Evolutionary conservation across 2,113 vertebrate genomes (phyloP).

Genomic region (Himantopus leucocephalus): DNA sequence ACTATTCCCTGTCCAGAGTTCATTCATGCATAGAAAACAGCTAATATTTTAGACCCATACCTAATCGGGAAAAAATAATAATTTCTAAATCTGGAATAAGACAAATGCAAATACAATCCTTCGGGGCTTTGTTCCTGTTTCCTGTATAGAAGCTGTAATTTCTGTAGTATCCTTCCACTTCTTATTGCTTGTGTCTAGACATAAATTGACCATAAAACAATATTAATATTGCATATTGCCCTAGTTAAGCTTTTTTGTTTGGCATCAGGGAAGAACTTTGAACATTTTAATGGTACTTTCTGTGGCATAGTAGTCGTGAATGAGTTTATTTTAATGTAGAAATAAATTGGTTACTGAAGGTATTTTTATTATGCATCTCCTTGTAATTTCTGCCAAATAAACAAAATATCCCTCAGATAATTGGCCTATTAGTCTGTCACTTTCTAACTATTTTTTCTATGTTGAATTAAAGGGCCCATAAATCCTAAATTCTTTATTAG

Average conservation of each 20-base stretch:
- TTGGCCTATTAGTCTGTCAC: slow-evolving; percentile 21
- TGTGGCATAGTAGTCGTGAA: slow-evolving; percentile 32
- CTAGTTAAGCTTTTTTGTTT: slow-evolving; percentile 47
- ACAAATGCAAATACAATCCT: not conserved
- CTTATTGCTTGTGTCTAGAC: slow-evolving; percentile 41
- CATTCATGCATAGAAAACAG: slow-evolving; percentile 10
- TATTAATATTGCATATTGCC: slow-evolving; percentile 51
- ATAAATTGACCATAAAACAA: slow-evolving; percentile 40
- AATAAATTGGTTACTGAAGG: slow-evolving; percentile 28
- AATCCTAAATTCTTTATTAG: slow-evolving; percentile 54
- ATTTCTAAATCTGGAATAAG: slow-evolving; percentile 40
- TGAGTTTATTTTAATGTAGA: slow-evolving; percentile 38
- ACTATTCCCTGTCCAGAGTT: not conserved
- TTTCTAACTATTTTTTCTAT: slow-evolving; percentile 16
- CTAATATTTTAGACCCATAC: slow-evolving; percentile 8
- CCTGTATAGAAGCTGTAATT: slow-evolving; percentile 21
- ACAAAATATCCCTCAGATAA: slow-evolving; percentile 48
- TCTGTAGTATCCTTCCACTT: slow-evolving; percentile 5
- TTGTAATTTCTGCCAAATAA: slow-evolving; percentile 53
- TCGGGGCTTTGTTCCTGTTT: slow-evolving; percentile 39
- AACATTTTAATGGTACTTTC: slow-evolving; percentile 52
- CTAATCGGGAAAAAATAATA: slow-evolving; percentile 12
- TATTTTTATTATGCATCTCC: slow-evolving; percentile 42
- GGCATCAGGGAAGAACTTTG: slow-evolving; percentile 37
- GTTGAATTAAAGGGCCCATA: slow-evolving; percentile 43